Percentiles rank a stretch among this genome's conserved stretches.
Evolutionary conservation across 2,797 vertebrate species (phyloP).

Genomic region (Hipposideros larvatus): DNA sequence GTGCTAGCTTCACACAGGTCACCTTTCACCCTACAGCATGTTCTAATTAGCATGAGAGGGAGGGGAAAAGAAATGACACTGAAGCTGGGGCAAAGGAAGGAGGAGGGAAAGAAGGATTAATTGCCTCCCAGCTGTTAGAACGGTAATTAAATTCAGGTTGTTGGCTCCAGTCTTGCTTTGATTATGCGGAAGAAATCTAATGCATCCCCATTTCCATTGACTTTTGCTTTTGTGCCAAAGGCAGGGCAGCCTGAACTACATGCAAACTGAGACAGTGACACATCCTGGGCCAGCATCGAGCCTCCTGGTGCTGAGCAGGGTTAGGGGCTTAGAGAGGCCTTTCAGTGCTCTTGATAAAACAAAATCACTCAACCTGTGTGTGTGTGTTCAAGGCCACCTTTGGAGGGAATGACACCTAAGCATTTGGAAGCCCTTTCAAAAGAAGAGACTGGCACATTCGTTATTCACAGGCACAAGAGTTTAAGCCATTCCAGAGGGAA

Average conservation of each 20-base stretch:
- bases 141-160: slow-evolving; percentile 87
- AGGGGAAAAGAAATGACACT: background rate
- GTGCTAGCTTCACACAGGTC: slow-evolving; percentile 70
- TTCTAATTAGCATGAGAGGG: slow-evolving; percentile 82
- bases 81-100: slow-evolving; percentile 74
- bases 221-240: slow-evolving; percentile 73
- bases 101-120: slow-evolving; percentile 79
- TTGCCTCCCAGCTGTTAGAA: slow-evolving; percentile 85
- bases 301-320: background rate
- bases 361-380: background rate
- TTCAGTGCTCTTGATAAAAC: background rate
- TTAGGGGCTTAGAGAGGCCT: background rate
- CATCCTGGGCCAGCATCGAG: slow-evolving; percentile 66
- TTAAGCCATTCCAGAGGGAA: background rate
- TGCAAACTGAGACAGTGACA: slow-evolving; percentile 56
- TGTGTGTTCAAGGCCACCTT: background rate
- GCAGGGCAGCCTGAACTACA: slow-evolving; percentile 69
- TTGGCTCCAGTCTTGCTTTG: slow-evolving; percentile 85
- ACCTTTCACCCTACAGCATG: slow-evolving; percentile 76
- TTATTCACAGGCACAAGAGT: background rate
- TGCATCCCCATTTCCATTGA: slow-evolving; percentile 57
- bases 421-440: background rate
- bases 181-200: slow-evolving; percentile 86
- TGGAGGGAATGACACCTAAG: background rate
- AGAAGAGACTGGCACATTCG: background rate